Evolutionary conservation across 2,888 invertebrate genomes (phyloP), one percentile per base, ranked within the genome.

Genomic region (Aspidiotus rigidus): DNA sequence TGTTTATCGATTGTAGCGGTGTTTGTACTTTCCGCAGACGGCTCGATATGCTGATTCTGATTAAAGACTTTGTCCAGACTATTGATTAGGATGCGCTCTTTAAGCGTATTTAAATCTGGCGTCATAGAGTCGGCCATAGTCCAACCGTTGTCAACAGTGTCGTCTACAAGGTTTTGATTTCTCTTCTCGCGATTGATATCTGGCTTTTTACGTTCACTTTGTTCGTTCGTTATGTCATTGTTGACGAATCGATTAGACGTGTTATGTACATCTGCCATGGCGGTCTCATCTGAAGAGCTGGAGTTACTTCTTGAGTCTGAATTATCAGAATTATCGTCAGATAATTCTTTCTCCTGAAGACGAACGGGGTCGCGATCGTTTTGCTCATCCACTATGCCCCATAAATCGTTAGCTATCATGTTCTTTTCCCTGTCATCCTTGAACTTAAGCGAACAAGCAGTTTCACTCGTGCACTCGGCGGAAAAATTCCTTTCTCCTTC

Each of bases 171-270:
- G 53, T 67, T 67, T 49, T 60, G 41, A 59, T 60, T 67, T 15
- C 60, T 67, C 60, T 42, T 9, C 15, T 15, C 64, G 7, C 41
- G 44, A 44, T 60, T 60, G 28, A 67, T 40, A 44, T 67, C 49
- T 44, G 44, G 59, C 15, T 67, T 67, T 15, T 60, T 67, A 7
- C 59, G 57, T 40, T 67, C 67, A 11, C 17, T 60, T 8, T 44
- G 41, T 15, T 59, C 59, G 7, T 53, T 49, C 7, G 17, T 54
- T 9, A 67, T 67, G 16, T 67, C 67, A 53, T 67, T 67, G 42
- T 67, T 67, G 11, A 67, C 67, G 49, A 67, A 67, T 6, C 67
- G 67, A 53, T 44, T 67, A n/a, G 15, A 56, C 11, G 56, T 67
- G 60, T 67, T 67, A 40, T 67, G 67, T 28, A 60, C 49, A 44